These are phyloP conservation scores for Paelopatides confundens DNA, from an alignment of 53 echinoderm and acorn worm species.

Conservation along the genomic window DNA sequence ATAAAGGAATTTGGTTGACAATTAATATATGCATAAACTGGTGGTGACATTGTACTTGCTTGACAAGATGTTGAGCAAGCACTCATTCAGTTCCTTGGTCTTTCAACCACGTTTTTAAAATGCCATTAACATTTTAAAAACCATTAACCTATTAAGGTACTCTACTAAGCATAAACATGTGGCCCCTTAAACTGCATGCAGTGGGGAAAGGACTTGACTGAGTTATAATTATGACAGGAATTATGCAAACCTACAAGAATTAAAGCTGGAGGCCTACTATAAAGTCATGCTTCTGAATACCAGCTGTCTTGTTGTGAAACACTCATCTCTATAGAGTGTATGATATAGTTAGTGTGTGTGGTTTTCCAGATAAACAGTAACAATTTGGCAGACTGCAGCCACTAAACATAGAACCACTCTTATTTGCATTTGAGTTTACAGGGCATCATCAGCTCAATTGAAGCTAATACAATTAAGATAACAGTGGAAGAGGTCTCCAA, in stretches of 20 bases:
- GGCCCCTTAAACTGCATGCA: background rate
- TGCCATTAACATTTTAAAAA: conserved; percentile 17
- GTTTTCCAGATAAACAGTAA: background rate
- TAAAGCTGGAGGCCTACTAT: background rate
- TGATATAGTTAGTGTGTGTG: background rate
- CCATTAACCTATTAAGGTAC: background rate
- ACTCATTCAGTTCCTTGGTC: background rate
- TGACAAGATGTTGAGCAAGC: no score
- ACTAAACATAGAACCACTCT: background rate
- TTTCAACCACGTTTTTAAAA: background rate
- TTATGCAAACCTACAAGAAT: background rate
- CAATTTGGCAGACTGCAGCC: background rate
- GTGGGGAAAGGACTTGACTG: background rate
- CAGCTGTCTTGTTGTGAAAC: background rate
- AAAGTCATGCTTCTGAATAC: conserved; percentile 3
- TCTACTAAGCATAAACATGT: conserved; percentile 18
- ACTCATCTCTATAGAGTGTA: background rate
- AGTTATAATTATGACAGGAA: background rate
- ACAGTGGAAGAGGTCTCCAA: background rate
- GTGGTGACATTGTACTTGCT: no score
- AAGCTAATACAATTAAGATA: background rate
- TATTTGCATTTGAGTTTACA: background rate
- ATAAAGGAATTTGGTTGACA: no score
- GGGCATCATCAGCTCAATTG: background rate
- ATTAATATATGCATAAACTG: no score